Conservation (phyloP, 2,888 invertebrate genomes). For the Nomada hirtipes region DNA sequence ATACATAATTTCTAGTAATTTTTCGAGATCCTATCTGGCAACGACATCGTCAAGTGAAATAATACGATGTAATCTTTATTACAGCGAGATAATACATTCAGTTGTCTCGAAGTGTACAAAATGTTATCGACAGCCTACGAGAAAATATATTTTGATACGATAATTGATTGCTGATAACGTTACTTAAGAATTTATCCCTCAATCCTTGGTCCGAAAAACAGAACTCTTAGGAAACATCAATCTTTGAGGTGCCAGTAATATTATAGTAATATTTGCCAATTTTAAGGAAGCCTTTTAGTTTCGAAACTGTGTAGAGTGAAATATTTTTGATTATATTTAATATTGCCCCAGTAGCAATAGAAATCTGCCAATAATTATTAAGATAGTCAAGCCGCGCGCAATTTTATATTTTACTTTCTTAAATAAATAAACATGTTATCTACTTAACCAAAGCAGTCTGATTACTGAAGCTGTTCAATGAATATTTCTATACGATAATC, state of each 20-base stretch:
- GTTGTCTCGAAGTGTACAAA: constrained; percentile 2
- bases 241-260: too few species aligned
- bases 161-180: constrained; percentile 19
- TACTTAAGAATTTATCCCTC: background rate
- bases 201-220: background rate
- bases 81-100: constrained; percentile 21
- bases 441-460: background rate
- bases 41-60: constrained; percentile 33
- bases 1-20: background rate
- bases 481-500: constrained; percentile 4
- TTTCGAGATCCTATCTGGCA: constrained; percentile 31
- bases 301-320: too few species aligned
- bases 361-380: too few species aligned
- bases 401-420: background rate
- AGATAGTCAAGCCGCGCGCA: background rate
- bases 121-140: background rate
- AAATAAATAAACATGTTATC: background rate
- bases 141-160: constrained; percentile 43
- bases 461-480: background rate
- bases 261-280: too few species aligned
- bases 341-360: too few species aligned
- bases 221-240: background rate
- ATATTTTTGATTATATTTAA: too few species aligned
- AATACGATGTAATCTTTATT: constrained; percentile 33
- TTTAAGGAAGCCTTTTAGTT: too few species aligned